Percentiles rank a stretch among this genome's conserved stretches.
These are phyloP conservation scores for Dendrolimus kikuchii DNA, from an alignment of 1,140 invertebrate genomes.

Conservation along the genomic window DNA sequence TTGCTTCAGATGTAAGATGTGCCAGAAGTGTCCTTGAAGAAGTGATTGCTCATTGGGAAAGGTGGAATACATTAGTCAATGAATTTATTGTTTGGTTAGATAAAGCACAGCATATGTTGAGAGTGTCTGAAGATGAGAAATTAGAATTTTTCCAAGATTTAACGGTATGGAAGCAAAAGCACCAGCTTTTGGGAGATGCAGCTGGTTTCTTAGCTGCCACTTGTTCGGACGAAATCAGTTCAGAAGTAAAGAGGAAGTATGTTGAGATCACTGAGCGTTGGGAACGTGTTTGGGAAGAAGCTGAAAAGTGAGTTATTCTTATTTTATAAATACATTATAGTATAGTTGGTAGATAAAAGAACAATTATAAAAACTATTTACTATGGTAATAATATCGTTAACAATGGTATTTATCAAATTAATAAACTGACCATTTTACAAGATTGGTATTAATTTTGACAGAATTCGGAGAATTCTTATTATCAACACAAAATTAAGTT, in stretches of 20 bases:
- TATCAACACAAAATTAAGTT: too few relatives aligned
- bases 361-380: too few relatives aligned
- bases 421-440: not conserved
- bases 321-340: not conserved
- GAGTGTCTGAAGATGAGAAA: conserved; percentile 85
- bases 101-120: conserved; percentile 83
- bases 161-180: conserved; percentile 90
- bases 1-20: conserved; percentile 91
- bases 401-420: not conserved
- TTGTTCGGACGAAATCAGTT: conserved; percentile 84
- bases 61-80: conserved; percentile 82
- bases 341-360: too few relatives aligned
- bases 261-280: conserved; percentile 81
- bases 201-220: conserved; percentile 92
- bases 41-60: conserved; percentile 90
- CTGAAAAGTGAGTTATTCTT: conserved; percentile 73
- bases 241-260: conserved; percentile 84
- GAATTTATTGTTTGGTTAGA: conserved; percentile 87
- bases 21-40: conserved; percentile 92
- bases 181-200: conserved; percentile 86
- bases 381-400: not conserved
- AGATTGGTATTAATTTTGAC: too few relatives aligned
- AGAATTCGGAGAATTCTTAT: too few relatives aligned
- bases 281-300: conserved; percentile 86
- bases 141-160: conserved; percentile 94